A percentile compares a stretch with the other conserved stretches of the same genome.
phyloP scores from a whole-genome alignment of 2,888 invertebrate genomes.

The Catocala fraxini region DNA sequence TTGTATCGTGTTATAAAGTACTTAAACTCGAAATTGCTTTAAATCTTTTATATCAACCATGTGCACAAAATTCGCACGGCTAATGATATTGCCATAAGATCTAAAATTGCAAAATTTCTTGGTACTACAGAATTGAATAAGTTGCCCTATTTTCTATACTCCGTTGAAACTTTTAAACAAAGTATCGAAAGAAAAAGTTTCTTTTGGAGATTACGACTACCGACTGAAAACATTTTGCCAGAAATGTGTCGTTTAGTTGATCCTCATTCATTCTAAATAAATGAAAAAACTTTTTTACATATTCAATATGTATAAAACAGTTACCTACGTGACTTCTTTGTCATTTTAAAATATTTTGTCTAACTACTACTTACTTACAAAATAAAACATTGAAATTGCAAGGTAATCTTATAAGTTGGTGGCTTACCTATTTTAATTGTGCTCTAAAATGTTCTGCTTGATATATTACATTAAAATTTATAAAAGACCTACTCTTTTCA shows the following conservation, averaged over 20 bases:
- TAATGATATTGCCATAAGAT: not conserved
- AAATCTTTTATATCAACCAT: not conserved
- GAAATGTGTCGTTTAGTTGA: slow-evolving; percentile 52
- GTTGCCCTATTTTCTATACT: slow-evolving; percentile 14
- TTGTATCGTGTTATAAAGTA: not conserved
- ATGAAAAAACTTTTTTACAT: slow-evolving; percentile 51
- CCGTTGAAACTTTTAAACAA: slow-evolving; percentile 32
- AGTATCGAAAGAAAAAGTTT: slow-evolving; percentile 14
- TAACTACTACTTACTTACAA: too few species aligned
- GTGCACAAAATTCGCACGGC: not conserved
- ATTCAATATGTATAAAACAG: not conserved
- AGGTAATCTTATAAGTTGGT: too few species aligned
- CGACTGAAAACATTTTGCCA: slow-evolving; percentile 36
- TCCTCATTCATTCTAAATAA: slow-evolving; percentile 48
- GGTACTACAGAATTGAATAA: slow-evolving; percentile 16
- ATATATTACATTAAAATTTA: too few species aligned
- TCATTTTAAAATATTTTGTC: slow-evolving; percentile 3
- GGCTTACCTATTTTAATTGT: too few species aligned
- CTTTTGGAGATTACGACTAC: slow-evolving; percentile 18
- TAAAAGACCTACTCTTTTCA: too few species aligned
- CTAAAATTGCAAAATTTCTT: not conserved
- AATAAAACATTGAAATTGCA: too few species aligned
- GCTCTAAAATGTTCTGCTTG: too few species aligned
- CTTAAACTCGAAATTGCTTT: not conserved
- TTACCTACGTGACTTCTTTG: not conserved